Evolutionary conservation across 2,888 invertebrate species (phyloP).

Genomic region (Anagyrus pseudococci): DNA sequence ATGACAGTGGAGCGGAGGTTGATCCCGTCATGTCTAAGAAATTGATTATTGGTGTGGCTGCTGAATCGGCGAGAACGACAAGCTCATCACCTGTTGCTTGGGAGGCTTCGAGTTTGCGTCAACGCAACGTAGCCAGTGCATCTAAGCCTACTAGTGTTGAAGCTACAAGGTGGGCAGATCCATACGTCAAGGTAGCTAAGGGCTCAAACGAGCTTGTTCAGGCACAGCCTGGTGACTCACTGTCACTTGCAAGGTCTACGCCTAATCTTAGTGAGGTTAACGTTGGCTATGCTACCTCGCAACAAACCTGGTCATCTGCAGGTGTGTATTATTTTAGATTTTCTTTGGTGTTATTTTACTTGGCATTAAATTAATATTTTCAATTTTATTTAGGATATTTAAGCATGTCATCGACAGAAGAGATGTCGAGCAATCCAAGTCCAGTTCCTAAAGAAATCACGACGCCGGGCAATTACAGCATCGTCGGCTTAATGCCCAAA

Average conservation of each 20-base stretch:
- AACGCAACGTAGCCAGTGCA: constrained; percentile 50
- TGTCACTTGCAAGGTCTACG: constrained; percentile 56
- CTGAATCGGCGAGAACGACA: constrained; percentile 16
- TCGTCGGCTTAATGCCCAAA: constrained; percentile 51
- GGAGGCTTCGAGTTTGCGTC: constrained; percentile 56
- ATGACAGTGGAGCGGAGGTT: constrained; percentile 54
- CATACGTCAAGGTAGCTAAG: constrained; percentile 55
- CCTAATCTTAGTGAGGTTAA: constrained; percentile 57
- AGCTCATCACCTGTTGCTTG: constrained; percentile 46
- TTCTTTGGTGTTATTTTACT: background rate
- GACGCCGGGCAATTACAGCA: constrained; percentile 48
- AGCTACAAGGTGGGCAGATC: constrained; percentile 48
- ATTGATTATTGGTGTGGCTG: constrained; percentile 45
- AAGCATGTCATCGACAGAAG: constrained; percentile 56
- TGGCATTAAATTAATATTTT: background rate
- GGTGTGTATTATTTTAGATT: constrained; percentile 28
- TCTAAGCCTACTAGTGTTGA: constrained; percentile 42
- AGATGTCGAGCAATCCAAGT: constrained; percentile 52
- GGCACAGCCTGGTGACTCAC: constrained; percentile 45
- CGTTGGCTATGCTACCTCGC: constrained; percentile 50
- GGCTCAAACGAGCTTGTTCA: constrained; percentile 41
- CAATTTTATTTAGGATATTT: constrained; percentile 47
- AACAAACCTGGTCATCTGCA: constrained; percentile 48
- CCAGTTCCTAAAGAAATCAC: constrained; percentile 51
- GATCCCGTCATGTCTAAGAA: constrained; percentile 53